Conservation (phyloP, 1,140 invertebrate species). For the Gryllus bimaculatus region DNA sequence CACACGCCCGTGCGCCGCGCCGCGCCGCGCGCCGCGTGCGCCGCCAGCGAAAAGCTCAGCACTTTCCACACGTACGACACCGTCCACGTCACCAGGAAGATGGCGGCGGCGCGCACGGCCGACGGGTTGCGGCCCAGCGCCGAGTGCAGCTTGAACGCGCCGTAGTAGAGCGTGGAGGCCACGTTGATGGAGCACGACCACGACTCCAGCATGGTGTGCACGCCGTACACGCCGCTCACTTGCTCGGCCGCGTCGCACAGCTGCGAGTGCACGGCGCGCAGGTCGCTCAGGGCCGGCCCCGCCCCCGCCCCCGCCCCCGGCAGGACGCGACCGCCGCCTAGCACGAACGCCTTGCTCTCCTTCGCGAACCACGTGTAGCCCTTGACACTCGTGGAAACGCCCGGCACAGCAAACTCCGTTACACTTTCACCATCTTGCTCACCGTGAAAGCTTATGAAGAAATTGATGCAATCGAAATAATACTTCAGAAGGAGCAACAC, state of each 20-base stretch:
- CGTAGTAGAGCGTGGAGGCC: not conserved
- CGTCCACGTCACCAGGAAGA: not conserved
- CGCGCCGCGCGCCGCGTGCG: not conserved
- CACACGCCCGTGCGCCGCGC: not conserved
- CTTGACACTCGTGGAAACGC: no score
- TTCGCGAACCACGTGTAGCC: no score
- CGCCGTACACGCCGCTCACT: not conserved
- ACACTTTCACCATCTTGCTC: no score
- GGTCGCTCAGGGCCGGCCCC: no score
- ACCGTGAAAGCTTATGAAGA: not conserved
- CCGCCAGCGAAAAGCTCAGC: not conserved
- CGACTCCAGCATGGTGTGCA: not conserved
- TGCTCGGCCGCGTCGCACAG: not conserved
- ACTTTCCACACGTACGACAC: not conserved
- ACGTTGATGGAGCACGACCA: not conserved
- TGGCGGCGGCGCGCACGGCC: not conserved
- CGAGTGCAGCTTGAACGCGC: not conserved
- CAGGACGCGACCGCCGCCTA: no score
- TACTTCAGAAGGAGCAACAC: not conserved
- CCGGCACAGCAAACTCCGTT: no score
- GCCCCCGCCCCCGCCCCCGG: no score
- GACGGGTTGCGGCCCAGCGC: not conserved
- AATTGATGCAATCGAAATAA: not conserved
- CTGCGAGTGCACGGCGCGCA: not conserved
- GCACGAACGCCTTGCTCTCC: no score